Conservation (phyloP, 2,797 vertebrate species). For the Thaleichthys pacificus region DNA sequence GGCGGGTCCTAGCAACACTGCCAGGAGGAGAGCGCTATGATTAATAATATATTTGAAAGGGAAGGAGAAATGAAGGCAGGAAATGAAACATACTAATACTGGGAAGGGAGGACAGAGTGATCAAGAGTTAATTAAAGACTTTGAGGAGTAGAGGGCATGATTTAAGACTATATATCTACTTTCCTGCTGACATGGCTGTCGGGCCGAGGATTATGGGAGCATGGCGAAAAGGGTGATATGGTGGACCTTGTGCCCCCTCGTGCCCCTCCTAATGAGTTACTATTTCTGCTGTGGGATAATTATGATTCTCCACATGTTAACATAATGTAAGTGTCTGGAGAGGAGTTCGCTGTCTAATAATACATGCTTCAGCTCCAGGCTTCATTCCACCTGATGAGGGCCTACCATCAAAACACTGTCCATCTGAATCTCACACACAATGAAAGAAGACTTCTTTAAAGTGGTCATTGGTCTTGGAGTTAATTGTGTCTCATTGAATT, state of each 20-base stretch:
- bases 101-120: conserved; percentile 63
- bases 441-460: conserved; percentile 22
- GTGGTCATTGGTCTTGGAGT: neutral
- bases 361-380: conserved; percentile 38
- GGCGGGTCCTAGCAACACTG: conserved; percentile 53
- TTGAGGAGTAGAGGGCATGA: conserved; percentile 65
- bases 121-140: conserved; percentile 80
- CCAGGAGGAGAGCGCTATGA: conserved; percentile 62
- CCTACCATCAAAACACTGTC: conserved; percentile 31
- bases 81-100: conserved; percentile 80
- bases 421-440: conserved; percentile 13
- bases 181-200: conserved; percentile 64
- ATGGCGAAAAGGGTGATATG: conserved; percentile 58
- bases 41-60: conserved; percentile 78
- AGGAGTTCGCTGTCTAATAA: conserved; percentile 50
- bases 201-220: conserved; percentile 63
- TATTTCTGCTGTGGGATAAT: conserved; percentile 68
- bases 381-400: conserved; percentile 35
- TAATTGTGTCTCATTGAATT: conserved; percentile 9
- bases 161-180: conserved; percentile 70
- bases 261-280: conserved; percentile 65
- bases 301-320: conserved; percentile 54
- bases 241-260: conserved; percentile 60
- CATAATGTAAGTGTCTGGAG: conserved; percentile 54
- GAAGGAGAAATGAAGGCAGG: conserved; percentile 74